Base-by-base conservation (phyloP, 2,113 vertebrate species). In the Aplodontia rufa region DNA sequence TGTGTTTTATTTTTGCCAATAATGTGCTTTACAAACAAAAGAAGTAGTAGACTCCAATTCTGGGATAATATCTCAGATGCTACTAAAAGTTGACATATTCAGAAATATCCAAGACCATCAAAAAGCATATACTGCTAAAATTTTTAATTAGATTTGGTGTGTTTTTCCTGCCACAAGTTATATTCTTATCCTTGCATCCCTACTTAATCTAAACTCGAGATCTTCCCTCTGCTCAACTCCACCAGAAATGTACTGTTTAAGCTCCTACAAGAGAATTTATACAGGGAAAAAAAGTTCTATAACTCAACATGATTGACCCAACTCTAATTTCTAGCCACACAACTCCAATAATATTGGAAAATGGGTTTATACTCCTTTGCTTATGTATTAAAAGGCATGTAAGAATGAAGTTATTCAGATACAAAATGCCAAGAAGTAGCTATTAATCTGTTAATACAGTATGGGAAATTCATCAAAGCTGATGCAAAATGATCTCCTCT, bases 181-280 rank as follows among this genome's bases (percentile, higher is more conserved):
- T 30, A 82, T 55, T 72, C 35, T 32, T 83, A 80, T 83, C 35
- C 37, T 79, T 45, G 49, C 3, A 58, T 5, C 14, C 42, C 5
- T 66, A 16, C 3, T 91, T 66, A 78, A 3, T 11, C 14, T 85
- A 66, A 92, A 75, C 17, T 22, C 85, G 80, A 93, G 9, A 62
- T 97, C 87, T 93, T 76, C 22, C 30, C 53, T 19, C 49, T 92
- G 37, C 92, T 86, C 93, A 94, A 58, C 24, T 83, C 72, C 49
- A 53, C 11, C 58, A 92, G 64, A 97, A 95, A 93, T 55, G 24
- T 3, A 58, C 40, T 81, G 69, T 76, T 3, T 12, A 51, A 97
- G 68, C 83, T 96, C 28, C n/a, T 91, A 80, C 12, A 87, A 96
- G 78, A 98, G 93, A 95, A 91, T 75, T 95, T 75, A 51, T 75